phyloP scores from a whole-genome alignment of 2,888 invertebrate genomes.

The Apotomis turbidana region DNA sequence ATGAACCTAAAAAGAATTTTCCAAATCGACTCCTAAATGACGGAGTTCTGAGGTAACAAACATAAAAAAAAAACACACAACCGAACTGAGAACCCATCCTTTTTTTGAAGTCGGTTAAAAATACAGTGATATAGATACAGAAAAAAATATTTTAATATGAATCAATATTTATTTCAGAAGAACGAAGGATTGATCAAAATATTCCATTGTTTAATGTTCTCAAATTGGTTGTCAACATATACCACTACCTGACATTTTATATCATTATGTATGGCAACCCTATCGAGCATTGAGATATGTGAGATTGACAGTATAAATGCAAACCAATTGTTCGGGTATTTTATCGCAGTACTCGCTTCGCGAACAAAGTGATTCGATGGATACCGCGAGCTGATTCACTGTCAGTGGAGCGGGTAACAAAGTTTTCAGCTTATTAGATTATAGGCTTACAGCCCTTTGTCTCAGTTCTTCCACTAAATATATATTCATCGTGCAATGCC shows the following conservation, averaged over 20 bases:
- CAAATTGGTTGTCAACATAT: too few species aligned
- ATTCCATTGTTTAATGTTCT: too few species aligned
- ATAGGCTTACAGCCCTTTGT: slow-evolving; percentile 14
- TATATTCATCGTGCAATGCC: not conserved
- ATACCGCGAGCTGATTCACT: slow-evolving; percentile 2
- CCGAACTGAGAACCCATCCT: too few species aligned
- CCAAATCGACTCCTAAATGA: too few species aligned
- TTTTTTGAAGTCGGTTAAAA: too few species aligned
- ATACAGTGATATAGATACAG: too few species aligned
- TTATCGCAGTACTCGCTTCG: slow-evolving; percentile 16
- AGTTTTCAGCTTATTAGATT: slow-evolving; percentile 28
- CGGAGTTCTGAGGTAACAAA: too few species aligned
- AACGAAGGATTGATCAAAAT: too few species aligned
- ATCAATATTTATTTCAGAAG: too few species aligned
- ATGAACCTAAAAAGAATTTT: too few species aligned
- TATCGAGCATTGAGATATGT: slow-evolving; percentile 4
- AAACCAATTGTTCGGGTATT: slow-evolving; percentile 34
- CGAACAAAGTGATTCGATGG: slow-evolving; percentile 3
- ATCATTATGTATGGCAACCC: slow-evolving; percentile 10
- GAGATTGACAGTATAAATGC: slow-evolving; percentile 12
- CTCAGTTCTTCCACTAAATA: not conserved
- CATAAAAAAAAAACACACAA: too few species aligned
- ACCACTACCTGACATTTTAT: not conserved
- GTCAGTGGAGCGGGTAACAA: slow-evolving; percentile 15
- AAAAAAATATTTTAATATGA: too few species aligned